A percentile compares a stretch with the other conserved stretches of the same genome.
phyloP scores from a whole-genome alignment of 2,797 vertebrate species.

The Urosaurus nigricauda region DNA sequence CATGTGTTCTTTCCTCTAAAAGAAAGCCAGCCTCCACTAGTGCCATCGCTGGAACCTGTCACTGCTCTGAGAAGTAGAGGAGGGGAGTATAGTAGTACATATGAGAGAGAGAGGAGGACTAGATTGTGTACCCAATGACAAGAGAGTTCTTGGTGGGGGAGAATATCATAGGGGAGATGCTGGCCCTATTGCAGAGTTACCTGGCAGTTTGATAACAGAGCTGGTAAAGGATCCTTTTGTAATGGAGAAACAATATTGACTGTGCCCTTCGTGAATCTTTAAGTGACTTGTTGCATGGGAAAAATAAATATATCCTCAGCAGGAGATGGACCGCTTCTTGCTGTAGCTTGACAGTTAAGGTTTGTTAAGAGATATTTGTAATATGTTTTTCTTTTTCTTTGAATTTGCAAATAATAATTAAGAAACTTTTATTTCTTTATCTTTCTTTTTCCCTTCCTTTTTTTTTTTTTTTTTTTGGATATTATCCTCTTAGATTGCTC shows the following conservation, averaged over 20 bases:
- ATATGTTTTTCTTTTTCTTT: not conserved
- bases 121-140: not conserved
- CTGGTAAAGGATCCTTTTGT: constrained; percentile 2
- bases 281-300: constrained; percentile 14
- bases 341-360: constrained; percentile 6
- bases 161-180: not conserved
- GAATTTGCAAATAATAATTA: constrained; percentile 6
- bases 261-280: not conserved
- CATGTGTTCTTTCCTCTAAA: not conserved
- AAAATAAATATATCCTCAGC: constrained; percentile 38
- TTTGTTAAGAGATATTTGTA: constrained; percentile 47
- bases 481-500: not conserved
- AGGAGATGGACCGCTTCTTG: constrained; percentile 34
- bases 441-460: not conserved
- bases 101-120: too few species aligned
- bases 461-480: too few species aligned
- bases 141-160: not conserved
- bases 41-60: not conserved
- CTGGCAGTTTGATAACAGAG: not conserved
- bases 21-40: not conserved
- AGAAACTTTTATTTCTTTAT: constrained; percentile 46
- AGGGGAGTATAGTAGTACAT: not conserved
- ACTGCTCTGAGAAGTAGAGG: not conserved
- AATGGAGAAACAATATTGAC: constrained; percentile 18
- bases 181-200: not conserved